Evolutionary conservation across 2,797 vertebrate species (phyloP).

Genomic region (Phoxinus dragarum): DNA sequence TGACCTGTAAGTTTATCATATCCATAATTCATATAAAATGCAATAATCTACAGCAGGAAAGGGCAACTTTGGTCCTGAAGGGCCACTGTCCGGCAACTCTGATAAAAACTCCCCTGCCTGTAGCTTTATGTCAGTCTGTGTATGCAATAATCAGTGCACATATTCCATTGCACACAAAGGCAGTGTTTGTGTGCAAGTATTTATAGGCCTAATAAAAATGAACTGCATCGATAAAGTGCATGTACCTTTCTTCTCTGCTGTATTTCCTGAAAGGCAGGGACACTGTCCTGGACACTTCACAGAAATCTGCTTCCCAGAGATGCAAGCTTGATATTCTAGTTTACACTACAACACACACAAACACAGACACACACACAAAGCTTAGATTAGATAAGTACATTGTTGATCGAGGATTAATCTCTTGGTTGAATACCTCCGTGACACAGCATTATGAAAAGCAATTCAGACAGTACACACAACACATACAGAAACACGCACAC

Average conservation of each 20-base stretch:
- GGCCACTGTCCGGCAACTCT: background rate
- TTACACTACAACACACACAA: slow-evolving; percentile 85
- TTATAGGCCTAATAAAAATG: background rate
- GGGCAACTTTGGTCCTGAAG: background rate
- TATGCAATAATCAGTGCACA: background rate
- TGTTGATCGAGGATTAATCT: slow-evolving; percentile 40
- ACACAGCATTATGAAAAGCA: slow-evolving; percentile 39
- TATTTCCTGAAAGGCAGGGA: slow-evolving; percentile 83
- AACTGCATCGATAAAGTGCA: slow-evolving; percentile 12
- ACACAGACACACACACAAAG: slow-evolving; percentile 43
- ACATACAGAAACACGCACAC: slow-evolving; percentile 11
- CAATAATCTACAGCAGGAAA: background rate
- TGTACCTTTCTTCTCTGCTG: slow-evolving; percentile 85
- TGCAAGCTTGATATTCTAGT: slow-evolving; percentile 94
- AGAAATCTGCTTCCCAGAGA: slow-evolving; percentile 90
- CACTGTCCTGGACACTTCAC: slow-evolving; percentile 90
- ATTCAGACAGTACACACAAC: background rate
- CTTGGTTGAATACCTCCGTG: slow-evolving; percentile 35
- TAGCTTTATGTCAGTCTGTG: background rate
- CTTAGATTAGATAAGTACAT: slow-evolving; percentile 29
- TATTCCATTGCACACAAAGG: background rate
- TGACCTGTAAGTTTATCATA: background rate
- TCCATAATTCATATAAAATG: background rate
- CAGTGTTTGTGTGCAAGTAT: slow-evolving; percentile 26
- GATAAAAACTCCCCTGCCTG: background rate